Conservation (phyloP, 2,113 vertebrate genomes). For the Gnathonemus echidnorhynchus region DNA sequence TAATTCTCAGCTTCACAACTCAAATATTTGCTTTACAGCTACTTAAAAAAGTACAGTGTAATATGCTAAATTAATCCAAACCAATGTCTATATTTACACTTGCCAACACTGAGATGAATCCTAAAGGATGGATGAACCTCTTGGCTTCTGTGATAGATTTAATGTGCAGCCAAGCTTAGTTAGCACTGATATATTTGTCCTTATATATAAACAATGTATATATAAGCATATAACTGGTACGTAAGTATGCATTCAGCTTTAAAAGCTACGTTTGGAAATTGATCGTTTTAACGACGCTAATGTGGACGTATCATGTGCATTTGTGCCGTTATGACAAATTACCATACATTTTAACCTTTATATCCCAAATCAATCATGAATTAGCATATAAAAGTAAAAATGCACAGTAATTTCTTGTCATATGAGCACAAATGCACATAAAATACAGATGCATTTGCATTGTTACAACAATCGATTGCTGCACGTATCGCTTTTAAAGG, state of each 20-base stretch:
- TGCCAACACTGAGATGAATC: not conserved
- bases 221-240: not conserved
- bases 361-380: not conserved
- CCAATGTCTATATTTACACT: not conserved
- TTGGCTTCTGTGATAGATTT: not conserved
- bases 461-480: not conserved
- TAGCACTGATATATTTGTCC: not conserved
- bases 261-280: not conserved
- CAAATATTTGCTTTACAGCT: not conserved
- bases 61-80: not conserved
- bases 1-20: not conserved
- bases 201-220: not conserved
- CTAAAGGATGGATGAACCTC: not conserved
- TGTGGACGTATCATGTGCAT: not conserved
- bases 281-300: not conserved
- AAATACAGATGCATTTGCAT: not conserved
- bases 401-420: not conserved
- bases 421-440: not conserved
- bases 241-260: not conserved
- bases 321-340: not conserved
- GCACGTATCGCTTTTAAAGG: not conserved
- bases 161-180: not conserved
- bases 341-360: not conserved
- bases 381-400: not conserved
- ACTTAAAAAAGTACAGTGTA: not conserved